These are phyloP conservation scores for Augochlorella aurata DNA, from an alignment of 2,888 invertebrate genomes.

Conservation along the genomic window DNA sequence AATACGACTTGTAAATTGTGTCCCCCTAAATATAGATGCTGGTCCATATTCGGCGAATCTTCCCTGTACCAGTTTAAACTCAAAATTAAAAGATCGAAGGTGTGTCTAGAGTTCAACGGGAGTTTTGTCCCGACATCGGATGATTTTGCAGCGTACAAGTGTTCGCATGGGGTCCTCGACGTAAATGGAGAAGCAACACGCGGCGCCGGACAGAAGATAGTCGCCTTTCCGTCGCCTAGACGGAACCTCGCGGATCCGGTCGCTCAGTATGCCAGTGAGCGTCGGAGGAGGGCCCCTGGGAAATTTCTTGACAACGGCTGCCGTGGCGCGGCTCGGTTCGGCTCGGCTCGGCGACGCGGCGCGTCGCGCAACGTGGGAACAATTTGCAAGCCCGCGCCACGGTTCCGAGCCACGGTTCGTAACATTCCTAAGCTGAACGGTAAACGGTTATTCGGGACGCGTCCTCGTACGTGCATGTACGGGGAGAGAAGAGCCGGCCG, in stretches of 20 bases:
- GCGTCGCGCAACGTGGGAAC: slow-evolving; percentile 71
- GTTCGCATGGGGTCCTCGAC: too few species aligned
- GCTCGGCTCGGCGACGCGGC: neutral
- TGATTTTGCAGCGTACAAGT: too few species aligned
- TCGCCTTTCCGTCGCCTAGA: slow-evolving; percentile 25
- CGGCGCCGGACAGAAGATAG: slow-evolving; percentile 34
- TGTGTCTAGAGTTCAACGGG: too few species aligned
- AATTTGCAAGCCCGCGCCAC: slow-evolving; percentile 75
- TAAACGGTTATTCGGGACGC: slow-evolving; percentile 74
- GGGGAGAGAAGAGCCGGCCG: slow-evolving; percentile 16
- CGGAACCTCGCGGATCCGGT: slow-evolving; percentile 51
- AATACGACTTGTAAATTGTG: too few species aligned
- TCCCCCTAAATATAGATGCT: too few species aligned
- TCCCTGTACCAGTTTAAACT: too few species aligned
- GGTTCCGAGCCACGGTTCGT: slow-evolving; percentile 68
- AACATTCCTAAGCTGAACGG: slow-evolving; percentile 72
- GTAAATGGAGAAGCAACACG: slow-evolving; percentile 39
- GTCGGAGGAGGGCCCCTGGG: slow-evolving; percentile 68
- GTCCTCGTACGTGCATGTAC: slow-evolving; percentile 68
- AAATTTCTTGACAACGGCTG: slow-evolving; percentile 73
- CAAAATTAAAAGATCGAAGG: too few species aligned
- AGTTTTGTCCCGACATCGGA: too few species aligned
- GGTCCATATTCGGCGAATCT: too few species aligned
- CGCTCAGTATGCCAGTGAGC: slow-evolving; percentile 68
- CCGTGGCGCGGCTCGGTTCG: slow-evolving; percentile 9